Evolutionary conservation across 2,888 invertebrate species (phyloP).

Genomic region (Mesorhabditis sp.): DNA sequence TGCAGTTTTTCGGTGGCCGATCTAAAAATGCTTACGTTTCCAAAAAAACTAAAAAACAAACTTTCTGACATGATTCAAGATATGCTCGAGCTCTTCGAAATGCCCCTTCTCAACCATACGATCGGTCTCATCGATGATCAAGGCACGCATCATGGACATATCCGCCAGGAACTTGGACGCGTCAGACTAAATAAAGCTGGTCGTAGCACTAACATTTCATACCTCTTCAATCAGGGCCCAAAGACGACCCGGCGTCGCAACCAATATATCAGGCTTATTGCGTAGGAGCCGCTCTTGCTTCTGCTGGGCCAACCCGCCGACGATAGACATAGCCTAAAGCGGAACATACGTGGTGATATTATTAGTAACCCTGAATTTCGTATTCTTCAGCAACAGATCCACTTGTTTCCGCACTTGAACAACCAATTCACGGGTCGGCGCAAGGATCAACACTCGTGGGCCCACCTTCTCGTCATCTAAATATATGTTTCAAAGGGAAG

Average conservation of each 20-base stretch:
- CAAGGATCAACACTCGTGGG: constrained; percentile 80
- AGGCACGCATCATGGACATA: constrained; percentile 63
- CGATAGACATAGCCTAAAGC: constrained; percentile 73
- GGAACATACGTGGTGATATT: neutral
- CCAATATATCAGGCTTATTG: constrained; percentile 83
- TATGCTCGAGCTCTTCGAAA: constrained; percentile 80
- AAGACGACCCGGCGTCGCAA: constrained; percentile 91
- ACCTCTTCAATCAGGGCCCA: constrained; percentile 85
- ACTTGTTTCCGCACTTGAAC: constrained; percentile 86
- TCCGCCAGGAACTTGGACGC: constrained; percentile 50
- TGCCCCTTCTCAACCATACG: constrained; percentile 94
- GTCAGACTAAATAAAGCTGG: constrained; percentile 28
- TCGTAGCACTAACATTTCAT: neutral
- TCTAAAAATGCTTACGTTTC: constrained; percentile 9
- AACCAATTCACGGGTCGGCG: constrained; percentile 92
- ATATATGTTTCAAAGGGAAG: neutral
- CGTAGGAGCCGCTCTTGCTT: constrained; percentile 83
- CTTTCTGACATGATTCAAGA: constrained; percentile 70
- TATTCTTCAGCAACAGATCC: constrained; percentile 72
- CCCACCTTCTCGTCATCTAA: constrained; percentile 18
- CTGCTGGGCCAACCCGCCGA: constrained; percentile 88
- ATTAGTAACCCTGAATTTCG: constrained; percentile 67
- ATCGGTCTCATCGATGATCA: constrained; percentile 97
- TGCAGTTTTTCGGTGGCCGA: constrained; percentile 66
- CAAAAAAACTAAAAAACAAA: neutral